Evolutionary conservation across 2,888 invertebrate genomes (phyloP).

Genomic region (Mactromeris polynyma): DNA sequence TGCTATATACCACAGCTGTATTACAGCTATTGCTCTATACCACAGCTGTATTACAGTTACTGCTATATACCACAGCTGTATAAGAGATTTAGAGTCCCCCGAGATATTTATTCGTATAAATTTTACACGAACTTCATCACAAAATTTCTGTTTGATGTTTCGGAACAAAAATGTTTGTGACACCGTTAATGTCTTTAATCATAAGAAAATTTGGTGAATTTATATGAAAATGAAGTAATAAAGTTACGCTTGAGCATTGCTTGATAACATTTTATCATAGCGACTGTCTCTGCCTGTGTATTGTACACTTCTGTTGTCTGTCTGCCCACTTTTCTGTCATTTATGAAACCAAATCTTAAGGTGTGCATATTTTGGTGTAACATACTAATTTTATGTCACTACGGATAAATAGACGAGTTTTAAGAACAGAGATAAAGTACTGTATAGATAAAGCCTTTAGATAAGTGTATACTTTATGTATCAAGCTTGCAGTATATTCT

Average conservation of each 20-base stretch:
- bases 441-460: not conserved
- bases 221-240: slow-evolving; percentile 57
- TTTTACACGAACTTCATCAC: not conserved
- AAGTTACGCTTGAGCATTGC: not conserved
- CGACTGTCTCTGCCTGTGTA: not conserved
- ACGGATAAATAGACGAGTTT: not conserved
- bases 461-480: slow-evolving; percentile 16
- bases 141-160: slow-evolving; percentile 50
- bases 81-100: no score
- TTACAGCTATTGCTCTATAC: no score
- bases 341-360: slow-evolving; percentile 1
- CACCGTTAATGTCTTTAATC: slow-evolving; percentile 55
- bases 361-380: not conserved
- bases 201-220: slow-evolving; percentile 45
- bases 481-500: not conserved
- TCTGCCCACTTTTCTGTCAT: not conserved
- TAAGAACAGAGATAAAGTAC: not conserved
- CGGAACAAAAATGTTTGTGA: slow-evolving; percentile 31
- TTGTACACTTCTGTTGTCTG: not conserved
- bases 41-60: no score
- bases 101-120: no score
- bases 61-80: no score
- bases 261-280: not conserved
- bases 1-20: no score
- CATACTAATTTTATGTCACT: not conserved